Evolutionary conservation across 2,888 invertebrate species (phyloP).

Genomic region (Tenthredo scrophulariae): DNA sequence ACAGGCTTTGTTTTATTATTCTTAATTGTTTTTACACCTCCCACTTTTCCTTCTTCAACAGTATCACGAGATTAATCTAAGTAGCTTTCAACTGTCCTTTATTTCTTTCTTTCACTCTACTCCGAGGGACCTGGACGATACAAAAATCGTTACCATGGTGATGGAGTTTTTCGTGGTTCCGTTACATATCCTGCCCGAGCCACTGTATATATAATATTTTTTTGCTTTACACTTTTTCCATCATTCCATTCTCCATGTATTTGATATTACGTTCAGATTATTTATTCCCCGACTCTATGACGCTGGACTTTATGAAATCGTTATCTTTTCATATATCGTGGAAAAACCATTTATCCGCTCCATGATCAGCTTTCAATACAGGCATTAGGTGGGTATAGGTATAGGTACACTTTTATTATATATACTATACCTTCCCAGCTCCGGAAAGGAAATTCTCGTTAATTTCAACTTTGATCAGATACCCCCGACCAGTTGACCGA

Average conservation of each 20-base stretch:
- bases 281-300: not conserved
- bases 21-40: slow-evolving; percentile 19
- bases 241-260: not conserved
- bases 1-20: slow-evolving; percentile 34
- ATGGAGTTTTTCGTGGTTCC: not conserved
- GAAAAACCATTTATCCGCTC: not conserved
- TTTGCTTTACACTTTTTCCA: not conserved
- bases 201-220: not conserved
- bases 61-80: slow-evolving; percentile 43
- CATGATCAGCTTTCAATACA: not conserved
- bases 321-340: not conserved
- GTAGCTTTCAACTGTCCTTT: slow-evolving; percentile 20
- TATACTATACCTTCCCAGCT: not conserved
- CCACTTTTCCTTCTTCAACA: not conserved
- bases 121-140: not conserved
- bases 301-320: not conserved
- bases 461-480: not conserved
- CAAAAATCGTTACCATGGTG: slow-evolving; percentile 41
- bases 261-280: slow-evolving; percentile 28
- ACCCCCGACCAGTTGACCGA: not conserved
- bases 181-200: slow-evolving; percentile 13
- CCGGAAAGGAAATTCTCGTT: not conserved
- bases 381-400: not conserved
- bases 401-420: not conserved
- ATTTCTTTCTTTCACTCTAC: not conserved